Percentiles rank a stretch among this genome's conserved stretches.
Conservation (phyloP, 2,888 invertebrate species). For the Pemphredon lugubris region DNA sequence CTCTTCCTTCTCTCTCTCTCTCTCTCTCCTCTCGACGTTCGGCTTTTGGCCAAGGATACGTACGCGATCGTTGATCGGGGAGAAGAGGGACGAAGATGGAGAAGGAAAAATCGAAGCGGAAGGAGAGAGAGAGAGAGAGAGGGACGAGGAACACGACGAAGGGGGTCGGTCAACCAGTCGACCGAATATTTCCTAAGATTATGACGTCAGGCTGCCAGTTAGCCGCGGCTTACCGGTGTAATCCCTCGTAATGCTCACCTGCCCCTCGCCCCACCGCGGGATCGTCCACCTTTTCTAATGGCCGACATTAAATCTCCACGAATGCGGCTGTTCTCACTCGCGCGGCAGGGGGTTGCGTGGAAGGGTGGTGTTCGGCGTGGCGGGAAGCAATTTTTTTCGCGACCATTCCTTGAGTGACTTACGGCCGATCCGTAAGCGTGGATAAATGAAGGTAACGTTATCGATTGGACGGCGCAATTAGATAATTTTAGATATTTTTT, state of each 20-base stretch:
- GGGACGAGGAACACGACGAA: constrained; percentile 39
- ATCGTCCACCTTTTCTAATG: constrained; percentile 28
- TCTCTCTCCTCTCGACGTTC: constrained; percentile 5
- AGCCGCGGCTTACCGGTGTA: constrained; percentile 79
- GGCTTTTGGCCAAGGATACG: constrained; percentile 45
- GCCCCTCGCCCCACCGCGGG: constrained; percentile 37
- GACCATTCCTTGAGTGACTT: too few relatives aligned
- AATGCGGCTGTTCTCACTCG: constrained; percentile 21
- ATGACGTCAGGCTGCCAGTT: constrained; percentile 80
- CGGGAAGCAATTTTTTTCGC: too few relatives aligned
- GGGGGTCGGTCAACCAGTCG: constrained; percentile 61
- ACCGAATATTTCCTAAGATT: constrained; percentile 79
- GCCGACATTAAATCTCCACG: constrained; percentile 31
- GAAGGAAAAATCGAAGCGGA: constrained; percentile 18
- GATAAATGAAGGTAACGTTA: too few relatives aligned
- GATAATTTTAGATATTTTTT: too few relatives aligned
- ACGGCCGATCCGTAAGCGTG: too few relatives aligned
- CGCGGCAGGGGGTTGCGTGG: constrained; percentile 18
- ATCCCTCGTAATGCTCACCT: constrained; percentile 77
- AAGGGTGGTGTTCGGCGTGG: too few relatives aligned
- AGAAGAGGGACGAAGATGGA: constrained; percentile 1
- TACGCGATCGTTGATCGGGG: constrained; percentile 35
- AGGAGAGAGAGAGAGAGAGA: constrained; percentile 22
- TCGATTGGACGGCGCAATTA: too few relatives aligned
- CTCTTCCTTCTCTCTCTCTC: not conserved